Percentiles rank a stretch among this genome's conserved stretches.
phyloP scores from a whole-genome alignment of 64 coral and sea anemone genomes.

The Pocillopora verrucosa region DNA sequence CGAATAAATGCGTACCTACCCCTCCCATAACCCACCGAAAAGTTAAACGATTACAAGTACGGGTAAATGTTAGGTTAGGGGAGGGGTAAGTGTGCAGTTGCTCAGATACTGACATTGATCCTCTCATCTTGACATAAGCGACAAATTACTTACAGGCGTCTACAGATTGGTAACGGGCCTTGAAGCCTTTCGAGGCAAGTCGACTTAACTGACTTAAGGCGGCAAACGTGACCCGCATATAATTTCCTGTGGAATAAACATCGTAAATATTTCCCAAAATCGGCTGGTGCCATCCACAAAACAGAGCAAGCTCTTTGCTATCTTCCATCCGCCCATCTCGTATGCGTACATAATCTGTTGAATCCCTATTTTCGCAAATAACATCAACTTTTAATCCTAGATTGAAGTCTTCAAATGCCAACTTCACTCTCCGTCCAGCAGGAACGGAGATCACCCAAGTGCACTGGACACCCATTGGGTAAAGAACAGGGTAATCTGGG shows the following conservation, averaged over 20 bases:
- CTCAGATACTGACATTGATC: no score
- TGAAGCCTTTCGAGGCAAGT: not conserved
- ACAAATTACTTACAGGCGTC: not conserved
- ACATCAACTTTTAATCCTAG: not conserved
- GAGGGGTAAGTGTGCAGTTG: no score
- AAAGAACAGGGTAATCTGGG: slow-evolving; percentile 33
- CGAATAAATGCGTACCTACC: no score
- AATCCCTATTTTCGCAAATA: not conserved
- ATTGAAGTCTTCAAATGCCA: slow-evolving; percentile 31
- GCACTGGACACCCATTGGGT: slow-evolving; percentile 10
- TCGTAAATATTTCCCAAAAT: not conserved
- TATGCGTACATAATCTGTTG: slow-evolving; percentile 41
- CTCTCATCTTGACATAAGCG: no score
- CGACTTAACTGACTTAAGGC: not conserved
- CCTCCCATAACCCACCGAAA: no score
- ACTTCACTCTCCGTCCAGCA: slow-evolving; percentile 1
- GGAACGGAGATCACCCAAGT: slow-evolving; percentile 49
- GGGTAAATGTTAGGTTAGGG: no score
- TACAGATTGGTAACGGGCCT: not conserved
- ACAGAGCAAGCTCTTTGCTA: slow-evolving; percentile 1
- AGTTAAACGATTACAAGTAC: no score
- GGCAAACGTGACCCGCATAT: slow-evolving; percentile 4
- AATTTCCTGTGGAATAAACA: not conserved
- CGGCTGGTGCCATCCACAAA: not conserved
- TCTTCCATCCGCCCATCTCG: not conserved